Conservation (phyloP, 2,113 vertebrate species). For the Vulpes lagopus region DNA sequence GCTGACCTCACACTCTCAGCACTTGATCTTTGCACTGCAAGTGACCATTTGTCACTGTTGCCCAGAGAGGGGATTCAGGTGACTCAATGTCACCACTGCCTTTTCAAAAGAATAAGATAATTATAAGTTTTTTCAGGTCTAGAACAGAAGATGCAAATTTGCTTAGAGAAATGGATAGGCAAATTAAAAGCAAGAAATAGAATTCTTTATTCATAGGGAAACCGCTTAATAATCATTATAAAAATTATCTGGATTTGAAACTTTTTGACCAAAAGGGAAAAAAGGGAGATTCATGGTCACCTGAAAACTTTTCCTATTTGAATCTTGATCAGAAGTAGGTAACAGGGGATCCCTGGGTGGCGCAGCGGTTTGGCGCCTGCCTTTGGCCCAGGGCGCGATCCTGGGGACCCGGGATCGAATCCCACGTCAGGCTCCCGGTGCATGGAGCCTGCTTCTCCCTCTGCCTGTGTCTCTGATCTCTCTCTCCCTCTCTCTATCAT, state of each 20-base stretch:
- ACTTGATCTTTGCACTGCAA: slow-evolving; percentile 88
- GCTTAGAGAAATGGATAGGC: slow-evolving; percentile 48
- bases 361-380: too few relatives aligned
- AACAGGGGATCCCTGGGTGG: too few relatives aligned
- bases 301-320: slow-evolving; percentile 66
- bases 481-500: too few relatives aligned
- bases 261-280: background rate
- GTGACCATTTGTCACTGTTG: slow-evolving; percentile 86
- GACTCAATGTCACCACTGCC: slow-evolving; percentile 72
- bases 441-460: too few relatives aligned
- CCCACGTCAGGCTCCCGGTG: too few relatives aligned
- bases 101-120: slow-evolving; percentile 76
- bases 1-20: slow-evolving; percentile 87
- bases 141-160: background rate
- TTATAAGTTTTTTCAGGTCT: slow-evolving; percentile 57
- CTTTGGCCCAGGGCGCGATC: too few relatives aligned
- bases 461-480: too few relatives aligned
- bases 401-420: too few relatives aligned
- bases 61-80: slow-evolving; percentile 86
- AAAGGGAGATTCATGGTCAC: background rate
- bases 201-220: slow-evolving; percentile 9
- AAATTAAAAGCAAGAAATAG: slow-evolving; percentile 58
- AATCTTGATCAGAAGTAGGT: slow-evolving; percentile 79
- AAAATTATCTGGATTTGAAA: slow-evolving; percentile 13
- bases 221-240: background rate